Evolutionary conservation across 2,113 vertebrate species (phyloP).

Genomic region (Sinocyclocheilus grahami): DNA sequence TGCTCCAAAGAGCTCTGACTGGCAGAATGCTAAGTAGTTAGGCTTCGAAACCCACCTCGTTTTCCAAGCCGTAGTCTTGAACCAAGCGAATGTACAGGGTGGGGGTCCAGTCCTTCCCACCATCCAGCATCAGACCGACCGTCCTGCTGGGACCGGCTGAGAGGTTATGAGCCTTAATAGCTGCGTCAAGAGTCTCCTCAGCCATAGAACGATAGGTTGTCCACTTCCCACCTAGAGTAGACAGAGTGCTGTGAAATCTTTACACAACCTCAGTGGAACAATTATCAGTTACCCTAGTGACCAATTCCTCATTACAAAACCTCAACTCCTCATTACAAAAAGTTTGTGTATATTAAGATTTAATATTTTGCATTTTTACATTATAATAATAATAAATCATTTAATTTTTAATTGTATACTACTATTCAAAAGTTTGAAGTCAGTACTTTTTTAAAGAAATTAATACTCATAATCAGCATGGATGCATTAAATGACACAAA

Average conservation of each 20-base stretch:
- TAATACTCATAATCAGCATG: too few relatives aligned
- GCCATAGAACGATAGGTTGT: conserved; percentile 97
- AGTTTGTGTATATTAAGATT: background rate
- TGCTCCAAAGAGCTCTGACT: conserved; percentile 19
- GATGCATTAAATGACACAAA: too few relatives aligned
- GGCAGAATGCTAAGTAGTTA: background rate
- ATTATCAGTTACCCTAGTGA: background rate
- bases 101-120: conserved; percentile 89
- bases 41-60: conserved; percentile 78
- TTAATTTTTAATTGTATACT: too few relatives aligned
- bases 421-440: too few relatives aligned
- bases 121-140: conserved; percentile 87
- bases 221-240: conserved; percentile 91
- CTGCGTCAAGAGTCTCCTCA: conserved; percentile 85
- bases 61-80: conserved; percentile 95
- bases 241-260: background rate
- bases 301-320: background rate
- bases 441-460: too few relatives aligned
- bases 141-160: conserved; percentile 80
- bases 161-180: conserved; percentile 78
- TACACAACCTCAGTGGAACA: background rate
- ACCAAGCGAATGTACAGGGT: conserved; percentile 95
- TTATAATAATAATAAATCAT: too few relatives aligned
- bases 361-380: too few relatives aligned
- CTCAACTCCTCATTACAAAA: background rate